Conservation (phyloP, 2,113 vertebrate genomes). For the Cyanoramphus novaezelandiae region DNA sequence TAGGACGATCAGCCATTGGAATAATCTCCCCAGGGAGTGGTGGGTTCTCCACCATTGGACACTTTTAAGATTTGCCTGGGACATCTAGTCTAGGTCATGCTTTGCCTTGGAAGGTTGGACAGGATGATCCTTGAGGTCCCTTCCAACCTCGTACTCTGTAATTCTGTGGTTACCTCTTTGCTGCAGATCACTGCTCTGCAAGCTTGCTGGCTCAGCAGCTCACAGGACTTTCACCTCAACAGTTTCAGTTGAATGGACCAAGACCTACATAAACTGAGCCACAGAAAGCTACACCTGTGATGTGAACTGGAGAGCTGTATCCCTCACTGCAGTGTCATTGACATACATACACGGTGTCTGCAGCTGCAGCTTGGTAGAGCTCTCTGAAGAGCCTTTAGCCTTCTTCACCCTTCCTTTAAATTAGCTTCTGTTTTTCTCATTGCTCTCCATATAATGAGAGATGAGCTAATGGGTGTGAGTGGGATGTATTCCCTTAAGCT, state of each 20-base stretch:
- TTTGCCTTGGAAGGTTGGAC: not conserved
- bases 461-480: not conserved
- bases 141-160: not conserved
- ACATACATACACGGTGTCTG: not conserved
- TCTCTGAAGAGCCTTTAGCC: not conserved
- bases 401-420: not conserved
- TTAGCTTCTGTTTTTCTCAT: not conserved
- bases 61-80: not conserved
- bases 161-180: not conserved
- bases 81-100: not conserved
- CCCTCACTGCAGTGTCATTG: not conserved
- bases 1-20: not conserved
- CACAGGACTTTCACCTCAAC: accelerated
- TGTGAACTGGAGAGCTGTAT: not conserved
- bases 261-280: not conserved
- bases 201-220: not conserved
- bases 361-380: not conserved
- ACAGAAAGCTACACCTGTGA: not conserved
- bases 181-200: not conserved
- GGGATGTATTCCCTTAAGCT: not conserved
- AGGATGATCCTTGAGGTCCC: not conserved
- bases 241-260: not conserved
- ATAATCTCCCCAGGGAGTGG: not conserved
- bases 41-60: not conserved
- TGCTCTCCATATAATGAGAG: not conserved